Percentiles rank a stretch among this genome's conserved stretches.
Conservation (phyloP, 2,888 invertebrate species). For the Polyommatus iphigenia region DNA sequence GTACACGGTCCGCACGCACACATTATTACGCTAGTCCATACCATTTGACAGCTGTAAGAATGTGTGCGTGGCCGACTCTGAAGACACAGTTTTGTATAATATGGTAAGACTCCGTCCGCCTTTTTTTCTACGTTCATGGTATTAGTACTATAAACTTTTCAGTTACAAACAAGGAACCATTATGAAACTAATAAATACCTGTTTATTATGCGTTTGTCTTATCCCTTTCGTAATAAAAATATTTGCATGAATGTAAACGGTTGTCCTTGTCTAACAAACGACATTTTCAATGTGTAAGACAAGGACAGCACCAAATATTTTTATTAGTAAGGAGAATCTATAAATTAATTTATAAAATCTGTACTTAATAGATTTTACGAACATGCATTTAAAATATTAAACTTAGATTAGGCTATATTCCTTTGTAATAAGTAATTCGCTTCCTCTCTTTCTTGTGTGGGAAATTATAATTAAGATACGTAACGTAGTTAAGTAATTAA, state of each 20-base stretch:
- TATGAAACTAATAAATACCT: constrained; percentile 5
- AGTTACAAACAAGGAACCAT: constrained; percentile 9
- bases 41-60: too few species aligned
- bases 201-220: background rate
- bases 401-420: background rate
- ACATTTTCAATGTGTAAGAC: background rate
- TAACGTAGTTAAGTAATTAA: background rate
- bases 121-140: too few species aligned
- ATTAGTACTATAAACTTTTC: constrained; percentile 8
- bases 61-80: too few species aligned
- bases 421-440: background rate
- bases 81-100: too few species aligned
- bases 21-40: too few species aligned
- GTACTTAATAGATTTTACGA: background rate
- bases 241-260: too few species aligned
- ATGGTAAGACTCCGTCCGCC: too few species aligned
- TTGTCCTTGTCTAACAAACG: too few species aligned
- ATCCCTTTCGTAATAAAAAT: background rate
- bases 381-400: background rate
- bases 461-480: background rate
- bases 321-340: background rate
- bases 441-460: background rate
- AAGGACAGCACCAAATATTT: background rate
- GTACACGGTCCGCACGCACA: too few species aligned
- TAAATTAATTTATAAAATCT: background rate